A percentile compares a stretch with the other conserved stretches of the same genome.
Conservation (phyloP, 2,113 vertebrate species). For the Mixornis gularis region DNA sequence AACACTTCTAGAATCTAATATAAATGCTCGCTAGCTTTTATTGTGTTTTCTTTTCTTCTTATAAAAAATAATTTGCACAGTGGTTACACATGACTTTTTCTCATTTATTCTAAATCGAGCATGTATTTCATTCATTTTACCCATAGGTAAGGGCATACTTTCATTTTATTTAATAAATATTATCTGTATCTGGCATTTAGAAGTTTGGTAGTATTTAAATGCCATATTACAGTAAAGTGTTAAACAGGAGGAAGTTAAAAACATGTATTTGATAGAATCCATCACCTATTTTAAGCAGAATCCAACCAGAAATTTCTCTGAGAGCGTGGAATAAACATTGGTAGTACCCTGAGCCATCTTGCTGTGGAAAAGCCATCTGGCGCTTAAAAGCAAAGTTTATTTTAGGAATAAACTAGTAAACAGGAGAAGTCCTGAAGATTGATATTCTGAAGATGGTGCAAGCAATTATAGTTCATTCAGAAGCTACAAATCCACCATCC, state of each 20-base stretch:
- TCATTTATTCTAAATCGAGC: slow-evolving; percentile 60
- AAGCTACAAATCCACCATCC: slow-evolving; percentile 2
- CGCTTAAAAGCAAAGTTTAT: slow-evolving; percentile 23
- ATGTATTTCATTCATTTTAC: slow-evolving; percentile 46
- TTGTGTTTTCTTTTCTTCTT: slow-evolving; percentile 40
- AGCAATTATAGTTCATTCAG: slow-evolving; percentile 23
- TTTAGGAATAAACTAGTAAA: slow-evolving; percentile 42
- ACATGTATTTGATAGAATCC: neutral
- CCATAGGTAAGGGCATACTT: slow-evolving; percentile 19
- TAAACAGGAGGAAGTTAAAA: slow-evolving; percentile 22
- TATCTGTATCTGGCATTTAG: slow-evolving; percentile 25
- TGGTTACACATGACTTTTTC: slow-evolving; percentile 56
- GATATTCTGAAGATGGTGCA: slow-evolving; percentile 10
- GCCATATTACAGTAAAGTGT: slow-evolving; percentile 4
- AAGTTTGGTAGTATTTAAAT: slow-evolving; percentile 43
- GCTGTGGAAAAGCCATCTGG: slow-evolving; percentile 26
- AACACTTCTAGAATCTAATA: slow-evolving; percentile 32
- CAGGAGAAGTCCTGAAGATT: slow-evolving; percentile 10
- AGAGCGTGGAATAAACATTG: neutral
- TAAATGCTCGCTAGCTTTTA: slow-evolving; percentile 4
- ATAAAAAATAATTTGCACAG: slow-evolving; percentile 42
- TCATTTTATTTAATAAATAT: slow-evolving; percentile 55
- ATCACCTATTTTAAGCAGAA: neutral
- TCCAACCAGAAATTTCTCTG: slow-evolving; percentile 2
- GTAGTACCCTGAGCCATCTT: slow-evolving; percentile 4